Conservation (phyloP, 1,140 invertebrate genomes). For the Drosophila ogumai region DNA sequence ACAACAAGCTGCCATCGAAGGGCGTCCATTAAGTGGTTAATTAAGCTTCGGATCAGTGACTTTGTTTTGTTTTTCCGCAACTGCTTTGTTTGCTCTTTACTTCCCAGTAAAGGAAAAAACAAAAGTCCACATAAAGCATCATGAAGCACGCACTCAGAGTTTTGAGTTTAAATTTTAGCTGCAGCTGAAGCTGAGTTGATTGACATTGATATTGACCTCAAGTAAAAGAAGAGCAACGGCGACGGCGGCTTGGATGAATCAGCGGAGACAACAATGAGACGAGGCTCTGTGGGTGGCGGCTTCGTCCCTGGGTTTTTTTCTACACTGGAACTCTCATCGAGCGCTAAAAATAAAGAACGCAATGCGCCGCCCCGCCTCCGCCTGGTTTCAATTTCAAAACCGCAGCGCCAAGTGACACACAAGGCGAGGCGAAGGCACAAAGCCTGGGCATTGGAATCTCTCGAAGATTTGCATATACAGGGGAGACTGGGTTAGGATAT, state of each 20-base stretch:
- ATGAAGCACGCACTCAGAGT: constrained; percentile 25
- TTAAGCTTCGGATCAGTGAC: constrained; percentile 4
- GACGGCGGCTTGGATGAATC: constrained; percentile 26
- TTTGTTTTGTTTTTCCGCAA: constrained; percentile 1
- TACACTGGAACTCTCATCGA: constrained; percentile 45
- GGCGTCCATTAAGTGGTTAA: constrained; percentile 5
- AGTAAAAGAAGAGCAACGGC: constrained; percentile 14
- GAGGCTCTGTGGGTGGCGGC: constrained; percentile 21
- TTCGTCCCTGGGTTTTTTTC: constrained; percentile 8
- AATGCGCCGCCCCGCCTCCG: constrained; percentile 1
- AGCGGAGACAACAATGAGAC: constrained; percentile 7
- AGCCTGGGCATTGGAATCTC: constrained; percentile 48
- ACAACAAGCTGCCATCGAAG: constrained; percentile 1
- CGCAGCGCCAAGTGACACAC: constrained; percentile 69
- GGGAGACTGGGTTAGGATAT: background rate
- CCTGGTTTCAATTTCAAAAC: constrained; percentile 72
- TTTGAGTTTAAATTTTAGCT: constrained; percentile 1
- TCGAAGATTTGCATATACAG: constrained; percentile 27
- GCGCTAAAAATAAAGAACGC: constrained; percentile 59
- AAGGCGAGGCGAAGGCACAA: constrained; percentile 57
- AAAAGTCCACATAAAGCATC: constrained; percentile 2
- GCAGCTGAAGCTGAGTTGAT: constrained; percentile 4
- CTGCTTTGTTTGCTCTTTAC: constrained; percentile 20
- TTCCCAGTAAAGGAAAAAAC: background rate
- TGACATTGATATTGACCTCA: constrained; percentile 39